These are phyloP conservation scores for Grammomys surdaster DNA, from an alignment of 2,113 vertebrate genomes.

Conservation along the genomic window DNA sequence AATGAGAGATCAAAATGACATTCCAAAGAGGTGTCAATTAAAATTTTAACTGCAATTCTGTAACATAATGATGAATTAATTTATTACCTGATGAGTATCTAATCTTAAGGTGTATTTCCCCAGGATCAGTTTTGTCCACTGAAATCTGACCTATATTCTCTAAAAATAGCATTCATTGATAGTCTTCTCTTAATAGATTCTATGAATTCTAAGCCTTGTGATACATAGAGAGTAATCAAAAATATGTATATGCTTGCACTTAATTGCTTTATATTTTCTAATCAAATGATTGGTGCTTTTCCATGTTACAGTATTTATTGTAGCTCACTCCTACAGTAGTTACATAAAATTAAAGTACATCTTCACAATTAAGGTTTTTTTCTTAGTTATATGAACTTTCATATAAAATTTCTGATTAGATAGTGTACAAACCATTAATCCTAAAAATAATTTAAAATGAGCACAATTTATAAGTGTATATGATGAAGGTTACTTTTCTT, in stretches of 20 bases:
- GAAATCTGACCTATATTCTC: neutral
- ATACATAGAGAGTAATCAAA: neutral
- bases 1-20: neutral
- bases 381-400: neutral
- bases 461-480: neutral
- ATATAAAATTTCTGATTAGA: neutral
- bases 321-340: neutral
- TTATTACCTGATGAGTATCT: neutral
- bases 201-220: neutral
- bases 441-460: neutral
- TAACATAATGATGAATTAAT: neutral
- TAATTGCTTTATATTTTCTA: neutral
- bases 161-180: neutral
- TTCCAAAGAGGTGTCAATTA: neutral
- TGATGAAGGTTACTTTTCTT: neutral
- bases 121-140: neutral
- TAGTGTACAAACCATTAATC: neutral
- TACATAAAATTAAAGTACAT: neutral
- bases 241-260: neutral
- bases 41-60: neutral
- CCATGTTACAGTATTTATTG: neutral
- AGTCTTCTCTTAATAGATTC: neutral
- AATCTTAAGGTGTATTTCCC: neutral
- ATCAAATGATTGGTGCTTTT: neutral
- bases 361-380: neutral